These are phyloP conservation scores for Tridacna crocea DNA, from an alignment of 2,888 invertebrate species.

Conservation along the genomic window DNA sequence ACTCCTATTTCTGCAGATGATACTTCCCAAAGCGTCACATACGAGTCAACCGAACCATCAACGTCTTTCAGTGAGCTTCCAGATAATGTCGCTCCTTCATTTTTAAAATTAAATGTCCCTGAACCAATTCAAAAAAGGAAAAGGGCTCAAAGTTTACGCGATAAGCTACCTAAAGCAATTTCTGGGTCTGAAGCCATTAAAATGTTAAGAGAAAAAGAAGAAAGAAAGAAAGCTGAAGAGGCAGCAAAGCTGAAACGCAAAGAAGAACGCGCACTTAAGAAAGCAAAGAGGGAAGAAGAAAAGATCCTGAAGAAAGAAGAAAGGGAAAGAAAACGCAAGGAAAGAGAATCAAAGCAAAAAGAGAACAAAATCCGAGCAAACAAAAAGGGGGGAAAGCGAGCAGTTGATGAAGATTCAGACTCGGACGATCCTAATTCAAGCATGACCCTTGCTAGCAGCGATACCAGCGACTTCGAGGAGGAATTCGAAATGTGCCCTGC, in stretches of 20 bases:
- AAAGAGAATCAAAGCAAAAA: not conserved
- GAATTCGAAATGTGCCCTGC: too few species aligned
- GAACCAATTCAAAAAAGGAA: not conserved
- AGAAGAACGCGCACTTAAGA: conserved; percentile 9
- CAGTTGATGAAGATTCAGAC: too few species aligned
- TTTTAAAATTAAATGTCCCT: not conserved
- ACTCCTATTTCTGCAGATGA: not conserved
- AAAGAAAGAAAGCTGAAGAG: conserved; percentile 34
- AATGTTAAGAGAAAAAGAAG: conserved; percentile 35
- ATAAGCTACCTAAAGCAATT: conserved; percentile 34
- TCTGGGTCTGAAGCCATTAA: conserved; percentile 30
- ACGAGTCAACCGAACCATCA: too few species aligned
- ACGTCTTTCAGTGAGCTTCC: too few species aligned
- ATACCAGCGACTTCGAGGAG: too few species aligned
- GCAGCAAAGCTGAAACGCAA: conserved; percentile 17
- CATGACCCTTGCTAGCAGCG: too few species aligned
- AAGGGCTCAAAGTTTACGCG: not conserved
- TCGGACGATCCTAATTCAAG: too few species aligned
- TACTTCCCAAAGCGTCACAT: not conserved
- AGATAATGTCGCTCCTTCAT: not conserved
- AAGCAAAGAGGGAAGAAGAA: conserved; percentile 5
- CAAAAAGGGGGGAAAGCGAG: too few species aligned
- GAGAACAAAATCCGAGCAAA: too few species aligned
- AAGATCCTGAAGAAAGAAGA: too few species aligned
- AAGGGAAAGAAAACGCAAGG: not conserved